Evolutionary conservation across 1,140 invertebrate species (phyloP).

Genomic region (Calliopsis andreniformis): DNA sequence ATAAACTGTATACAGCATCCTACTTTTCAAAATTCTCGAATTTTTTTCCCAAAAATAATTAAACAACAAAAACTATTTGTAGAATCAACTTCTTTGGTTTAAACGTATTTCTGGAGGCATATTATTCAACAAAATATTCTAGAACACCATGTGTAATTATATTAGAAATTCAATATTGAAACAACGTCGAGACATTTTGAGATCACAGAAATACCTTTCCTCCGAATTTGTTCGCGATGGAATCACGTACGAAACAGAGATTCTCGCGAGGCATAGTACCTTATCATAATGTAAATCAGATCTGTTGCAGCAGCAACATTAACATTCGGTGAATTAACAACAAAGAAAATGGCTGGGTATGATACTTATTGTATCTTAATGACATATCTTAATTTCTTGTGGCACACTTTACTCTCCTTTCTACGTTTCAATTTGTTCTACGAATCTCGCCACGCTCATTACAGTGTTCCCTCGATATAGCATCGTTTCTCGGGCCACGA

Average conservation of each 20-base stretch:
- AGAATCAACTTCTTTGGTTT: neutral
- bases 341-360: conserved; percentile 21
- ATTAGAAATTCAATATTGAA: neutral
- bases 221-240: neutral
- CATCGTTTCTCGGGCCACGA: too few relatives aligned
- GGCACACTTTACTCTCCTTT: conserved; percentile 41
- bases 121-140: neutral
- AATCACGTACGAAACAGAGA: neutral
- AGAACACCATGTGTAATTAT: neutral
- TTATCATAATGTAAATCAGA: conserved; percentile 15
- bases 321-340: conserved; percentile 19
- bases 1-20: too few relatives aligned
- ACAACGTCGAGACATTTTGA: neutral
- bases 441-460: conserved; percentile 50
- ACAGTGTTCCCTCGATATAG: too few relatives aligned
- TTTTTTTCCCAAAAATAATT: too few relatives aligned
- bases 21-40: too few relatives aligned
- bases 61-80: too few relatives aligned
- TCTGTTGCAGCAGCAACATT: conserved; percentile 27
- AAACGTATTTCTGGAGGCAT: neutral
- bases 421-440: conserved; percentile 53
- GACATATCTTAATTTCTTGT: conserved; percentile 41
- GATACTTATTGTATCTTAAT: conserved; percentile 22
- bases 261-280: neutral
- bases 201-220: neutral